Evolutionary conservation across 2,797 vertebrate genomes (phyloP).

Genomic region (Chelon labrosus): DNA sequence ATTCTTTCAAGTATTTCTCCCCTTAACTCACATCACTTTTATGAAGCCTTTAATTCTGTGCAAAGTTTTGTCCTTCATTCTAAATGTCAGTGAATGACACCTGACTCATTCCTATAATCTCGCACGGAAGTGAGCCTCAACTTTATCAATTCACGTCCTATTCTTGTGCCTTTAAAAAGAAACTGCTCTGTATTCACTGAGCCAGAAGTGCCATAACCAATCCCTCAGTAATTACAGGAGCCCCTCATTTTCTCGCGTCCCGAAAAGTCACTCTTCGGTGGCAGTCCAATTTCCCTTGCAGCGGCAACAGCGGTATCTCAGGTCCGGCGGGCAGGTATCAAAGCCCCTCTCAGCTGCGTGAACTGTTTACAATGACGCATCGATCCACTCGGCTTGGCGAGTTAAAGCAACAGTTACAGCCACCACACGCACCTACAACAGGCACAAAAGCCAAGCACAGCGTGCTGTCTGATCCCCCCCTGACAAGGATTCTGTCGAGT

Average conservation of each 20-base stretch:
- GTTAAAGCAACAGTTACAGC: conserved; percentile 71
- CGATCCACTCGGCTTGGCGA: conserved; percentile 63
- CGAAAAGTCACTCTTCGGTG: conserved; percentile 47
- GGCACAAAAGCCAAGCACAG: conserved; percentile 41
- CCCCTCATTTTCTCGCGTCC: conserved; percentile 26
- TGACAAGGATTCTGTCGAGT: conserved; percentile 35
- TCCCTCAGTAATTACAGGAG: conserved; percentile 31
- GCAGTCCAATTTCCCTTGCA: conserved; percentile 44
- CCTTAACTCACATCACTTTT: not conserved
- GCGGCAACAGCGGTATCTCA: conserved; percentile 20
- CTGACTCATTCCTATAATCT: no score
- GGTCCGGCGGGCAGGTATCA: conserved; percentile 51
- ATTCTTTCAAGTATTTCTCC: not conserved
- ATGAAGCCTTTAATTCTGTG: not conserved
- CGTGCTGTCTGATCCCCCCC: conserved; percentile 19
- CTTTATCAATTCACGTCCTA: not conserved
- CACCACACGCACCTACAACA: conserved; percentile 32
- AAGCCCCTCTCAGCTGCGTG: conserved; percentile 61
- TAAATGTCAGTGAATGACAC: not conserved
- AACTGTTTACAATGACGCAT: conserved; percentile 73
- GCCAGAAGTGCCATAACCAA: conserved; percentile 13
- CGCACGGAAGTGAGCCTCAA: not conserved
- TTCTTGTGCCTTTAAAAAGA: not conserved
- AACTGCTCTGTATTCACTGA: conserved; percentile 23
- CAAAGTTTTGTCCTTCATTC: not conserved